Evolutionary conservation across 2,113 vertebrate species (phyloP).

Genomic region (Monopterus albus): DNA sequence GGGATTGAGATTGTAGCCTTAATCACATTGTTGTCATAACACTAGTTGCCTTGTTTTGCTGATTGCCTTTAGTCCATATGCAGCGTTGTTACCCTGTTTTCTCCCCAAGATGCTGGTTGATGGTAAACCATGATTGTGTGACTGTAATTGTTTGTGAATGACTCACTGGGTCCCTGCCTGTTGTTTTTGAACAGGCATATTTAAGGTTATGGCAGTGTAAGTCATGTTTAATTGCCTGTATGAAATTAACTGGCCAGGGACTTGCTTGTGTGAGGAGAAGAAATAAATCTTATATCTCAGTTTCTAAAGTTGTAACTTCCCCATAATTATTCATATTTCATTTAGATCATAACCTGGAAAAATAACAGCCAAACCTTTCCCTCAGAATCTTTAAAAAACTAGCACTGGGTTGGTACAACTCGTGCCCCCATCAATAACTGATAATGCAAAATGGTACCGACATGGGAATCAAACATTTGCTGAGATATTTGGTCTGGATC

Average conservation of each 20-base stretch:
- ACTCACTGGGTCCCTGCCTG: neutral
- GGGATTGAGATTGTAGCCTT: constrained; percentile 78
- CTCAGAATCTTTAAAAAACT: too few relatives aligned
- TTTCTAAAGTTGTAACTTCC: neutral
- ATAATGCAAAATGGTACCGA: too few relatives aligned
- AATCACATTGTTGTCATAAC: constrained; percentile 81
- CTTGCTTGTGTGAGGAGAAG: too few relatives aligned
- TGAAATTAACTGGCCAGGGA: too few relatives aligned
- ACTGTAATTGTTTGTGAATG: constrained; percentile 13
- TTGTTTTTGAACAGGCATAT: neutral
- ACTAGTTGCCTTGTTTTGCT: constrained; percentile 53
- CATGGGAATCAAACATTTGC: too few relatives aligned
- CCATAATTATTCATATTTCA: too few relatives aligned
- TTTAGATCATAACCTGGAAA: too few relatives aligned
- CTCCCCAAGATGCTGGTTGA: neutral
- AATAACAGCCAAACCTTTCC: too few relatives aligned
- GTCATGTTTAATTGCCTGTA: neutral
- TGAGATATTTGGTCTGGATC: too few relatives aligned
- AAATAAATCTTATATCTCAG: neutral
- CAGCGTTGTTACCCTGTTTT: neutral
- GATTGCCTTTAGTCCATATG: constrained; percentile 58
- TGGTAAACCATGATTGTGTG: constrained; percentile 27
- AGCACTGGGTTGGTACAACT: too few relatives aligned
- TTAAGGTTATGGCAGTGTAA: neutral
- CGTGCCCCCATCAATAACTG: too few relatives aligned